phyloP scores from a whole-genome alignment of 2,888 invertebrate genomes.

The Mythimna lalbum region DNA sequence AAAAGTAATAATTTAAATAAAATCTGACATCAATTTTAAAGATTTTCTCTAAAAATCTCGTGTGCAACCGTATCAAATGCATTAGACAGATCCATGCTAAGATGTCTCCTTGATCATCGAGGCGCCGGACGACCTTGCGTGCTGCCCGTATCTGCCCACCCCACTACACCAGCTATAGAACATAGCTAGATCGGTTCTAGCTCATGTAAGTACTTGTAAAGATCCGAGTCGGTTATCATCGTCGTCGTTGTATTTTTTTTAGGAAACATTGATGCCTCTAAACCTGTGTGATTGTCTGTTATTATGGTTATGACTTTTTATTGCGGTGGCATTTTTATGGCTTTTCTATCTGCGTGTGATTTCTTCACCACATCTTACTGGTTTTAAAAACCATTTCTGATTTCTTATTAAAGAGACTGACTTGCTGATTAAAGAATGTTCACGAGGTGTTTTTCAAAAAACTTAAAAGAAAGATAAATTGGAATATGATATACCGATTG shows the following conservation, averaged over 20 bases:
- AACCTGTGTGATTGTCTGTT: not conserved
- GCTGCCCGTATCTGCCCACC: conserved; percentile 74
- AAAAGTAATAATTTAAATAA: not conserved
- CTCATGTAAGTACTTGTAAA: conserved; percentile 49
- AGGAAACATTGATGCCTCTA: not conserved
- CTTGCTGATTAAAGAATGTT: not conserved
- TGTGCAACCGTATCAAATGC: conserved; percentile 28
- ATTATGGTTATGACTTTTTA: not conserved
- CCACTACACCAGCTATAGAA: conserved; percentile 68
- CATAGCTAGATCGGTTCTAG: conserved; percentile 52
- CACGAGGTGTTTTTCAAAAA: too few relatives aligned
- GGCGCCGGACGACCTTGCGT: conserved; percentile 88
- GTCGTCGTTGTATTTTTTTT: conserved; percentile 3
- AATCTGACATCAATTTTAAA: not conserved
- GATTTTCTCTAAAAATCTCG: not conserved
- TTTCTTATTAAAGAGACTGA: not conserved
- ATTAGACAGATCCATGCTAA: conserved; percentile 74
- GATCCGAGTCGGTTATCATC: conserved; percentile 22
- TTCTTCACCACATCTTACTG: not conserved
- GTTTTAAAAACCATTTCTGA: not conserved
- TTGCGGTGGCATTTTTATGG: not conserved
- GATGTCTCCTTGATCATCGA: conserved; percentile 80
- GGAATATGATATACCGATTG: not conserved
- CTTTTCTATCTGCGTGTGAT: not conserved
- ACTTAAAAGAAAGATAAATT: not conserved